Conservation (phyloP, 1,140 invertebrate species). For the Eupeodes corollae region DNA sequence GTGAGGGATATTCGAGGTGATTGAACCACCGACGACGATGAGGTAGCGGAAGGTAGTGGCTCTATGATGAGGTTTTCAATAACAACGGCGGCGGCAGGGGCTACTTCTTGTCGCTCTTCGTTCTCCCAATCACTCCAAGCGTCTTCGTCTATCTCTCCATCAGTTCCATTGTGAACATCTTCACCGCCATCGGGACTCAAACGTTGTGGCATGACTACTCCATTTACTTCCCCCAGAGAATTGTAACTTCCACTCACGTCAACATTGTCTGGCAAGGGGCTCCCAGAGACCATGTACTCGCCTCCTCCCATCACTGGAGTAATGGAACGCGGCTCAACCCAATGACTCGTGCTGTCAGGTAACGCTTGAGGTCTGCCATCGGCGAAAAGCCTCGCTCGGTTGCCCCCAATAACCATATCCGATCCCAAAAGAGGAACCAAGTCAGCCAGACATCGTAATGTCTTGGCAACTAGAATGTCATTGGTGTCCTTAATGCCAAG, state of each 20-base stretch:
- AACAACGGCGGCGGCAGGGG: background rate
- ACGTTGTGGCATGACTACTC: conserved; percentile 48
- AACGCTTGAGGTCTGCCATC: conserved; percentile 56
- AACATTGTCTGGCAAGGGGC: conserved; percentile 18
- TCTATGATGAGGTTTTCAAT: background rate
- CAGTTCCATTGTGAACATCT: conserved; percentile 41
- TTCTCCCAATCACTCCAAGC: conserved; percentile 70
- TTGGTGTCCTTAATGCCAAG: conserved; percentile 73
- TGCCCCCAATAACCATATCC: conserved; percentile 65
- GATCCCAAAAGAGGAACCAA: conserved; percentile 69
- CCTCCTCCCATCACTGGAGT: conserved; percentile 27
- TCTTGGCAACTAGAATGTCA: conserved; percentile 65
- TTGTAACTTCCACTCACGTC: conserved; percentile 10
- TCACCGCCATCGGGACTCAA: conserved; percentile 72
- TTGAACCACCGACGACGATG: conserved; percentile 1
- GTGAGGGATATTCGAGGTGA: conserved; percentile 1
- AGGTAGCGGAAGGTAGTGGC: conserved; percentile 2
- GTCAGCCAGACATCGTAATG: conserved; percentile 64
- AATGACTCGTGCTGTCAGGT: conserved; percentile 11
- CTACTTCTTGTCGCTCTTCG: conserved; percentile 26
- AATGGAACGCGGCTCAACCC: conserved; percentile 31
- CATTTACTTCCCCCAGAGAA: conserved; percentile 9
- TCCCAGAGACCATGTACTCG: conserved; percentile 26
- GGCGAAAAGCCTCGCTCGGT: conserved; percentile 65
- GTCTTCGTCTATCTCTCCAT: conserved; percentile 25